Conservation (phyloP, 2,113 vertebrate species). For the Corythaixoides concolor region DNA sequence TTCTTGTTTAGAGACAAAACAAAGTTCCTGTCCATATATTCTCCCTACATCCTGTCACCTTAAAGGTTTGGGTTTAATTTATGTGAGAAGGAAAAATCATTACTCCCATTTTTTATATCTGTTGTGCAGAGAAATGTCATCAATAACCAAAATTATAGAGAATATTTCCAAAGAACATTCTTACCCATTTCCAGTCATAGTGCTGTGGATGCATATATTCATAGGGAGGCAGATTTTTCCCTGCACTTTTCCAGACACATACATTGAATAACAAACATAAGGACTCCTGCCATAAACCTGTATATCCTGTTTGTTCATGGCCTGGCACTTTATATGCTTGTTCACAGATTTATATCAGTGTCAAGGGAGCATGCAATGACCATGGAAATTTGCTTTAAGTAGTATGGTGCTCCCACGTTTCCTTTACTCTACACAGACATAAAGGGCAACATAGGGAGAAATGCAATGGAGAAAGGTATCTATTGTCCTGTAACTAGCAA, state of each 20-base stretch:
- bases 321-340: neutral
- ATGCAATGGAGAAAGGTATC: neutral
- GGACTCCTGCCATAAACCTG: neutral
- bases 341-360: neutral
- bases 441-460: neutral
- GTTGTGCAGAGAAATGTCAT: neutral
- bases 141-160: neutral
- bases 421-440: neutral
- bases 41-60: neutral
- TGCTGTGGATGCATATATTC: neutral
- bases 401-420: neutral
- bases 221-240: neutral
- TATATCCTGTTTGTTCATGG: neutral
- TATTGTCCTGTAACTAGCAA: neutral
- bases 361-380: neutral
- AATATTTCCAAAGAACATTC: neutral
- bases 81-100: neutral
- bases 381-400: neutral
- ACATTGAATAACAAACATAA: neutral
- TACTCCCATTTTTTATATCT: neutral
- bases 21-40: neutral
- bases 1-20: neutral
- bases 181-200: neutral
- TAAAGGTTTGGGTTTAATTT: neutral
- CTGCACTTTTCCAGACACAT: neutral